Percentiles rank a stretch among this genome's conserved stretches.
phyloP scores from a whole-genome alignment of 2,113 vertebrate species.

The Bufo bufo region DNA sequence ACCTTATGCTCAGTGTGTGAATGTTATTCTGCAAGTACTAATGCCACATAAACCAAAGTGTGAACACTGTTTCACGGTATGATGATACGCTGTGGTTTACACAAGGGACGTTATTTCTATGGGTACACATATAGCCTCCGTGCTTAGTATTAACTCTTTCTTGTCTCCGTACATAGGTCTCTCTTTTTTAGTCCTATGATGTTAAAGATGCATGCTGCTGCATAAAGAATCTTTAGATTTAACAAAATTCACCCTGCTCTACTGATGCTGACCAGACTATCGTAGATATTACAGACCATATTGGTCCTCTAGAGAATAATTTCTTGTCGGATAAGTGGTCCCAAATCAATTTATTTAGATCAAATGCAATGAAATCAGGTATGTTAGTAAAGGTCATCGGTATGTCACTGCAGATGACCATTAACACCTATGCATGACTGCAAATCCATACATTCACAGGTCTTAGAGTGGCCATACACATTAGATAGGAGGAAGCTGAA shows the following conservation, averaged over 20 bases:
- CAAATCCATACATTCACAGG: not conserved
- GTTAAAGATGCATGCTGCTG: too few relatives aligned
- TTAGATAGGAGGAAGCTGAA: too few relatives aligned
- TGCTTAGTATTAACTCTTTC: not conserved
- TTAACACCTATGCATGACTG: not conserved
- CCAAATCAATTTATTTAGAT: too few relatives aligned
- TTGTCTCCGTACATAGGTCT: too few relatives aligned
- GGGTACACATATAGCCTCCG: not conserved
- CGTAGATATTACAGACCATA: too few relatives aligned
- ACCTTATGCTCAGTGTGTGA: not conserved
- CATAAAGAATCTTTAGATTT: too few relatives aligned
- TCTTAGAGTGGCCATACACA: too few relatives aligned
- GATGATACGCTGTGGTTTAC: not conserved
- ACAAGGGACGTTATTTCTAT: not conserved
- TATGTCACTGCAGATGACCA: not conserved
- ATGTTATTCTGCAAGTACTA: not conserved
- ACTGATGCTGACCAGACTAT: too few relatives aligned
- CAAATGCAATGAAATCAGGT: not conserved
- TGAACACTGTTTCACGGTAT: not conserved
- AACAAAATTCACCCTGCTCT: too few relatives aligned
- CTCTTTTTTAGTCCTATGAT: too few relatives aligned
- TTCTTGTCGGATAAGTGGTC: too few relatives aligned
- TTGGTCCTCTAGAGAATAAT: too few relatives aligned
- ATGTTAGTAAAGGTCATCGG: not conserved
- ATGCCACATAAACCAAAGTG: not conserved